Base-by-base conservation (phyloP, 2,113 vertebrate species). In the Psittacula cyanocephala region DNA sequence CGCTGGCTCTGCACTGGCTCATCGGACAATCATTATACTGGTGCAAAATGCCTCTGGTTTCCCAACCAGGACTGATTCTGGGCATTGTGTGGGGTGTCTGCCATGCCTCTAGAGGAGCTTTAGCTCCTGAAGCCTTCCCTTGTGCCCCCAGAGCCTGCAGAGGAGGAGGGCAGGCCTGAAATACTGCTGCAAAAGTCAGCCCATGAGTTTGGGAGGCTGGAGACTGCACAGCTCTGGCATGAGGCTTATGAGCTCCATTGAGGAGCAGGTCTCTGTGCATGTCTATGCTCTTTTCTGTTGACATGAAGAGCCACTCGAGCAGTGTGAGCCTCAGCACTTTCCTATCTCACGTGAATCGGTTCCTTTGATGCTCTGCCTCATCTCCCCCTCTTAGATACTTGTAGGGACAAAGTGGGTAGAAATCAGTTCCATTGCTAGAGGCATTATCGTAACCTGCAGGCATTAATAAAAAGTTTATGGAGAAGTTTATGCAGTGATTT, bases 11-110 rank as follows among this genome's bases (percentile, higher is more conserved):
- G 44, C 31, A 18, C 18, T 7, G 3, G 47, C 31, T 41, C 13
- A 0, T 2, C 27, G 60, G 31, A 14, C 81, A 50, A 41, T 12
- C 39, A 15, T 47, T 3, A 35, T 2, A 1, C 11, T 2, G 0
- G 10, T 24, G n/a, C 23, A 16, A 41, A 83, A 37, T 5, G 23
- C 14, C 35, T 29, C 17, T 4, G 25, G 39, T 50, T 64, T 79
- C 33, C 39, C 55, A 35, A 44, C 11, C 53, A 39, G 35, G 35
- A 64, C 28, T 22, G 60, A 14, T 17, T 23, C 47, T 24, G 47
- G 75, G 35, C 31, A 43, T 19, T 1, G 0, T 3, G 10, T 11
- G 37, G 35, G 44, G 37, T 28, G 16, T 3, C 18, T 28, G 43
- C 16, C 43, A 6, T 78, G 65, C 49, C 43, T 68, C 27, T 20